A percentile compares a stretch with the other conserved stretches of the same genome.
Conservation (phyloP, 1,140 invertebrate genomes). For the Pseudomyrmex cubaensis region DNA sequence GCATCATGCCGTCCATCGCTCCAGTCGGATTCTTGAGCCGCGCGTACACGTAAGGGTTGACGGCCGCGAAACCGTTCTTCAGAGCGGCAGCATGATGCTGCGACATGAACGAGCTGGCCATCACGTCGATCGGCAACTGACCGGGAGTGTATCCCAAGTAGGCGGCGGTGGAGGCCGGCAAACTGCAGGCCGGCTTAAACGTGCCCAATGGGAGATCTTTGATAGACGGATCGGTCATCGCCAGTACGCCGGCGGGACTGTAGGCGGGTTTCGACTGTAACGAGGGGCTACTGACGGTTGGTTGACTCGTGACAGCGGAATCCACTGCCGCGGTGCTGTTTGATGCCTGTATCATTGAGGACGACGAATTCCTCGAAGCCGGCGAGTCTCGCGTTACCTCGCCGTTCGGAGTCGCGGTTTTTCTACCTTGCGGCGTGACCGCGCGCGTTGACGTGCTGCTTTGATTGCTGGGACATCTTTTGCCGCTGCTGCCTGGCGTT, state of each 20-base stretch:
- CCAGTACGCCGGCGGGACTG: conserved; percentile 77
- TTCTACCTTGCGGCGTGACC: conserved; percentile 87
- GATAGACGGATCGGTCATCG: conserved; percentile 86
- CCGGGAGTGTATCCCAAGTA: conserved; percentile 86
- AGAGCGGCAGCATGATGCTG: conserved; percentile 90
- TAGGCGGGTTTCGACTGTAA: conserved; percentile 85
- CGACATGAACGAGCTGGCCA: conserved; percentile 90
- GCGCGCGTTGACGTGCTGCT: conserved; percentile 87
- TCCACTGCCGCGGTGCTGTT: conserved; percentile 26
- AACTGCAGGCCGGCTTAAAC: conserved; percentile 86
- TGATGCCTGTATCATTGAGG: conserved; percentile 36
- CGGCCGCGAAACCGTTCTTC: conserved; percentile 86
- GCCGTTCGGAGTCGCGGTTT: conserved; percentile 83
- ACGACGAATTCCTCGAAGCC: conserved; percentile 78
- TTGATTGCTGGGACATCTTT: conserved; percentile 88
- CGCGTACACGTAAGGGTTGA: conserved; percentile 91
- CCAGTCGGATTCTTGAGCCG: conserved; percentile 88
- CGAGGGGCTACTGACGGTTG: conserved; percentile 81
- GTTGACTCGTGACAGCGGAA: conserved; percentile 37
- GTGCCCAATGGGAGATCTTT: conserved; percentile 88
- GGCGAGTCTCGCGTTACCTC: conserved; percentile 83
- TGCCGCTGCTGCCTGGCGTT: conserved; percentile 80
- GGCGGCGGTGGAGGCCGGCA: conserved; percentile 86
- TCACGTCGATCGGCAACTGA: conserved; percentile 88
- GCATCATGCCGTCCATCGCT: conserved; percentile 86